phyloP scores from a whole-genome alignment of 2,888 invertebrate species.

The Sinodicranocentrus sp. region DNA sequence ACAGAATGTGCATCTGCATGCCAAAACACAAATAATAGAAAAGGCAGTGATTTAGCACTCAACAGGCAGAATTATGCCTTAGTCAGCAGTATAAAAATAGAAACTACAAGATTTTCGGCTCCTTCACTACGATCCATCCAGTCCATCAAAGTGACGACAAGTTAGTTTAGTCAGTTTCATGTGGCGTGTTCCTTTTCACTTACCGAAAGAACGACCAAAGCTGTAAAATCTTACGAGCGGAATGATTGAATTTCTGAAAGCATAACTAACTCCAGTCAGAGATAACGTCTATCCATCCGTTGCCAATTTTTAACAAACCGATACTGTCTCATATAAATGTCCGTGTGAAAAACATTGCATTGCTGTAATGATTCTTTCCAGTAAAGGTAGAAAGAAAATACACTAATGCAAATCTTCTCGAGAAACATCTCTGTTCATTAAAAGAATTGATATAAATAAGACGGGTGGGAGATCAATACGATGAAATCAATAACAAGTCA shows the following conservation, averaged over 20 bases:
- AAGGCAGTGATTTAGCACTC: slow-evolving; percentile 41
- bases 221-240: background rate
- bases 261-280: background rate
- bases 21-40: slow-evolving; percentile 44
- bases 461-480: slow-evolving; percentile 17
- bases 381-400: too few relatives aligned
- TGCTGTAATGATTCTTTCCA: background rate
- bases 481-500: slow-evolving; percentile 48
- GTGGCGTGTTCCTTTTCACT: background rate
- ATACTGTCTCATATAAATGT: too few relatives aligned
- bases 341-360: too few relatives aligned
- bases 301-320: too few relatives aligned
- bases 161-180: slow-evolving; percentile 29
- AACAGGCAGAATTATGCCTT: slow-evolving; percentile 48
- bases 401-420: background rate
- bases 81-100: slow-evolving; percentile 63
- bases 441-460: slow-evolving; percentile 9
- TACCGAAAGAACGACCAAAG: background rate
- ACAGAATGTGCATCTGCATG: slow-evolving; percentile 17
- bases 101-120: slow-evolving; percentile 53
- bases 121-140: slow-evolving; percentile 38
- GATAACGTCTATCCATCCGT: too few relatives aligned
- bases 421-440: background rate
- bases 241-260: slow-evolving; percentile 11
- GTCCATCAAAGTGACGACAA: slow-evolving; percentile 66